Evolutionary conservation across 1,140 invertebrate genomes (phyloP), one percentile per base, ranked within the genome.

Genomic region (Hestina assimilis): DNA sequence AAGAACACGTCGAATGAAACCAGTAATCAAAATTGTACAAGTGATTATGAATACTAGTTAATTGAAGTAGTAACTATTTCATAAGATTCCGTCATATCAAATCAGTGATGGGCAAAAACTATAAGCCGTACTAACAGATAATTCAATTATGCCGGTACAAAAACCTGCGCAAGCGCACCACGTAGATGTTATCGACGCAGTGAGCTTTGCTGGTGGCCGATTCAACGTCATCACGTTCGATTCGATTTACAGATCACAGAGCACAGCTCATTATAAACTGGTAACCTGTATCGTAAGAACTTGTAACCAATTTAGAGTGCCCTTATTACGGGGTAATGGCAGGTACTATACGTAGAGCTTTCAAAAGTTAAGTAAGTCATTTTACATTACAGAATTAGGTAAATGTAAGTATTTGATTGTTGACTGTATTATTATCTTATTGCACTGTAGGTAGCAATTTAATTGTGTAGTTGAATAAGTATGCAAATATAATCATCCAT

Each of bases 141-240:
- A 61, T 50, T 61, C 51, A 61, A 61, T 55, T 55, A 61, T 45
- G 33, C 28, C 21, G 26, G 24, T 12, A 52, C 45, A 55, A 60
- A 59, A 54, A 55, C 45, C 48, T 54, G 51, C 51, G 45, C 59
- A 26, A 28, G 51, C 38, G 28, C 42, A 45, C 29, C 41, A 11
- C 17, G 33, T 26, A 43, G 52, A 61, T 54, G 14, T 50, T 55
- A 48, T 55, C 52, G 7, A 19, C 12, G 38, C 54, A 40, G 38
- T 47, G 7, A 38, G 46, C 59, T 61, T 50, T 61, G 59, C 59
- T 45, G 59, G 59, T 61, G 59, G 59, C 51, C 59, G 59, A 40
- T 54, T 40, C 33, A 50, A 42, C 33, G 29, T 45, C 57, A 42
- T 59, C 50, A 59, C 57, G 57, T 59, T 14, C 12, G n/a, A 43